A percentile compares a stretch with the other conserved stretches of the same genome.
Evolutionary conservation across 1,140 invertebrate genomes (phyloP).

Genomic region (Papilio helenus): DNA sequence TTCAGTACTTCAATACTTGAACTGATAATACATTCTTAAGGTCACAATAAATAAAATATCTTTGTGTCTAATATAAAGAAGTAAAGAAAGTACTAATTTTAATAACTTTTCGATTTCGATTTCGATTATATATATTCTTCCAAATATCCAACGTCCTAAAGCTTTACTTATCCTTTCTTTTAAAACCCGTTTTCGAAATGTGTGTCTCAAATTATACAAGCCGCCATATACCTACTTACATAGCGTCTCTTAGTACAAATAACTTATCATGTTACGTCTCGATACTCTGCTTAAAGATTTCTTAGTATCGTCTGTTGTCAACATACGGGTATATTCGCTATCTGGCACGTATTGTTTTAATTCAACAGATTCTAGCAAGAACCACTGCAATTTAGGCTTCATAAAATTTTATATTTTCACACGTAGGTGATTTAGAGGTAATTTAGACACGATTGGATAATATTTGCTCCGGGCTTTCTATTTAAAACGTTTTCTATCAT

Average conservation of each 20-base stretch:
- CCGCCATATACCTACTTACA: too few relatives aligned
- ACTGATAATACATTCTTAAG: neutral
- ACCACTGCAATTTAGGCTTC: neutral
- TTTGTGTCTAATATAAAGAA: neutral
- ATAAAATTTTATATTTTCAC: neutral
- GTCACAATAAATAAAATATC: neutral
- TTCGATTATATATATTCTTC: neutral
- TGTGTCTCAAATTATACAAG: neutral
- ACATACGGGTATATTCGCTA: neutral
- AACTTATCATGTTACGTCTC: neutral
- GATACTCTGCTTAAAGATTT: neutral
- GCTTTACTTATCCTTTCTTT: neutral
- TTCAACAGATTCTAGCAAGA: neutral
- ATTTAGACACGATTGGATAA: neutral
- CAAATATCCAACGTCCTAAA: neutral
- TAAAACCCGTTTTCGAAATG: neutral
- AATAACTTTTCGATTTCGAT: neutral
- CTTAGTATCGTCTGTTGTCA: neutral
- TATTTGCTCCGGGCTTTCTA: neutral
- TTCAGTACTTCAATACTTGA: neutral
- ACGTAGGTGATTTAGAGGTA: neutral
- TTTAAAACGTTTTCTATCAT: neutral
- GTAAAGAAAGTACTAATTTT: neutral
- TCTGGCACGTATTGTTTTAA: neutral
- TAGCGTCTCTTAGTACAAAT: neutral